These are phyloP conservation scores for Gasterosteus aculeatus DNA, from an alignment of 2,113 vertebrate genomes.

Conservation along the genomic window DNA sequence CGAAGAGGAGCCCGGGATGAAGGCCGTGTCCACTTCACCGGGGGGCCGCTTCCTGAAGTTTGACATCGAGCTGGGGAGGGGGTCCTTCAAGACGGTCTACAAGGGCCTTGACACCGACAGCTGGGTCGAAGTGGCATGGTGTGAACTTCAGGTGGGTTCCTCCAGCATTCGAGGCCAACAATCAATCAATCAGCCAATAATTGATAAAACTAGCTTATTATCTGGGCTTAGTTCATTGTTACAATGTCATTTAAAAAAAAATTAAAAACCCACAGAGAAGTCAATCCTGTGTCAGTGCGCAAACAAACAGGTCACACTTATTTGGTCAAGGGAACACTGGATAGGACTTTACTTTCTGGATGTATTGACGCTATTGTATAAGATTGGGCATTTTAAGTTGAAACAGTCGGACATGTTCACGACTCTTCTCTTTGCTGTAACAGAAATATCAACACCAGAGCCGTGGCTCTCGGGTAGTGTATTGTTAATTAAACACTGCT, in stretches of 20 bases:
- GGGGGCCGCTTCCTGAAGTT: constrained; percentile 98
- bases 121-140: constrained; percentile 99
- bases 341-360: neutral
- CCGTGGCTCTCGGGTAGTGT: neutral
- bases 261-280: neutral
- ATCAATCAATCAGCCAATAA: neutral
- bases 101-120: constrained; percentile 98
- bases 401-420: neutral
- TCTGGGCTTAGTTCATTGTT: neutral
- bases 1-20: constrained; percentile 94
- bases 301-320: neutral
- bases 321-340: neutral
- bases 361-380: neutral
- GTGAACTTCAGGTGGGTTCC: constrained; percentile 95
- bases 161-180: neutral
- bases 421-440: neutral
- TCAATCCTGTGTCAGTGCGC: neutral
- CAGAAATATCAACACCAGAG: neutral
- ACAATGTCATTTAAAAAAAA: too few species aligned
- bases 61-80: constrained; percentile 96
- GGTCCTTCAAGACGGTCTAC: constrained; percentile 98
- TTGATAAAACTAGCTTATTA: neutral
- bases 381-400: neutral
- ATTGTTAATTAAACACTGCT: neutral
- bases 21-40: constrained; percentile 94